phyloP scores from a whole-genome alignment of 1,140 invertebrate species.

The Trigoniulus corallinus region DNA sequence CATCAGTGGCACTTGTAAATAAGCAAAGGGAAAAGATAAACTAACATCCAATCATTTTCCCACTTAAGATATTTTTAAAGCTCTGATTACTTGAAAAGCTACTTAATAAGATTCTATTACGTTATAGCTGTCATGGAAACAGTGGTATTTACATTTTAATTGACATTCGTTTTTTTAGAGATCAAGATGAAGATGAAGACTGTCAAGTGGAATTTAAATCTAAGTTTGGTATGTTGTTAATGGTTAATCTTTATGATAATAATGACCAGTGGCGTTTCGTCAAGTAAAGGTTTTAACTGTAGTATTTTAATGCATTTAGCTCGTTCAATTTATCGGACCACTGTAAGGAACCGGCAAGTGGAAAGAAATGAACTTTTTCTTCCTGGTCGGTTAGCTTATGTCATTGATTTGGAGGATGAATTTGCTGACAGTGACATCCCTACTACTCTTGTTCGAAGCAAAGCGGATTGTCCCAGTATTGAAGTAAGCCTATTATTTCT shows the following conservation, averaged over 20 bases:
- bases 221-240: conserved; percentile 38
- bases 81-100: too few species aligned
- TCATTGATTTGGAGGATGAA: conserved; percentile 88
- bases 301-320: neutral
- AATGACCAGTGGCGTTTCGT: too few species aligned
- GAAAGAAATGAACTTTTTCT: conserved; percentile 88
- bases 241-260: neutral
- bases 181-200: conserved; percentile 9
- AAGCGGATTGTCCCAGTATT: conserved; percentile 73
- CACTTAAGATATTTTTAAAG: too few species aligned
- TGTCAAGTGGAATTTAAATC: conserved; percentile 46
- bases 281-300: too few species aligned
- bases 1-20: too few species aligned
- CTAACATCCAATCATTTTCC: too few species aligned
- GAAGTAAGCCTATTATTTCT: conserved; percentile 29
- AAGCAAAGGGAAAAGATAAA: too few species aligned
- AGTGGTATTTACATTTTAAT: conserved; percentile 1
- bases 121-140: too few species aligned
- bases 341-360: conserved; percentile 29
- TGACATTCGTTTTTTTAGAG: conserved; percentile 5
- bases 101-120: too few species aligned
- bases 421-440: conserved; percentile 83
- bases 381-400: conserved; percentile 92
- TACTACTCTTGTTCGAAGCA: conserved; percentile 84
- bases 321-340: conserved; percentile 29